Evolutionary conservation across 2,113 vertebrate species (phyloP).

Genomic region (Cercocebus atys): DNA sequence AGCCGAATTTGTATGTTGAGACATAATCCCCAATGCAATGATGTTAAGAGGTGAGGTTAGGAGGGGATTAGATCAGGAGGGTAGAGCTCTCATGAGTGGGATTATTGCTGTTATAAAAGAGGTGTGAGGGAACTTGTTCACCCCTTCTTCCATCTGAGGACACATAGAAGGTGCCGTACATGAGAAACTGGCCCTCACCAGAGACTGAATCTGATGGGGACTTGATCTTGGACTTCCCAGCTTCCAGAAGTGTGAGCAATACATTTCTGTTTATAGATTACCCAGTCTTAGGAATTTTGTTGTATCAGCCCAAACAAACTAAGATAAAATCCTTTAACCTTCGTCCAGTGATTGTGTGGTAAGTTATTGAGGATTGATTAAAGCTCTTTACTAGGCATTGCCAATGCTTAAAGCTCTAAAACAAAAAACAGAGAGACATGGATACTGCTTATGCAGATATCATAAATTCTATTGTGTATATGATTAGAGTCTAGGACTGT

Average conservation of each 20-base stretch:
- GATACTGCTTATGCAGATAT: neutral
- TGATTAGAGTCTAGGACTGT: neutral
- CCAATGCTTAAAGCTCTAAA: neutral
- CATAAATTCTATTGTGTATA: neutral
- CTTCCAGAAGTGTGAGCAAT: neutral
- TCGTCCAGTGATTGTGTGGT: neutral
- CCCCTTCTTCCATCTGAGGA: neutral
- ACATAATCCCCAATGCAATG: neutral
- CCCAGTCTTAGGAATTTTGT: neutral
- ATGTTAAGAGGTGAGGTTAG: neutral
- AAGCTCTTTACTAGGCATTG: neutral
- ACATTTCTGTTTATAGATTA: neutral
- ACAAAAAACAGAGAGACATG: neutral
- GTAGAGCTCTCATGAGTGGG: neutral
- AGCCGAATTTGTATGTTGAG: neutral
- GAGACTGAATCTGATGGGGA: neutral
- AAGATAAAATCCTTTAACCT: neutral
- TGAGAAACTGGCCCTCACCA: neutral
- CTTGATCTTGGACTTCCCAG: neutral
- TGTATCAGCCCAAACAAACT: neutral
- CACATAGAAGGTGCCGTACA: neutral
- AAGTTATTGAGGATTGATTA: neutral
- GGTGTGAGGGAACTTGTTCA: neutral
- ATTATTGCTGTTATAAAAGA: neutral
- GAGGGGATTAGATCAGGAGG: neutral